These are phyloP conservation scores for Drosophila emarginata DNA, from an alignment of 2,888 invertebrate genomes.

Conservation along the genomic window DNA sequence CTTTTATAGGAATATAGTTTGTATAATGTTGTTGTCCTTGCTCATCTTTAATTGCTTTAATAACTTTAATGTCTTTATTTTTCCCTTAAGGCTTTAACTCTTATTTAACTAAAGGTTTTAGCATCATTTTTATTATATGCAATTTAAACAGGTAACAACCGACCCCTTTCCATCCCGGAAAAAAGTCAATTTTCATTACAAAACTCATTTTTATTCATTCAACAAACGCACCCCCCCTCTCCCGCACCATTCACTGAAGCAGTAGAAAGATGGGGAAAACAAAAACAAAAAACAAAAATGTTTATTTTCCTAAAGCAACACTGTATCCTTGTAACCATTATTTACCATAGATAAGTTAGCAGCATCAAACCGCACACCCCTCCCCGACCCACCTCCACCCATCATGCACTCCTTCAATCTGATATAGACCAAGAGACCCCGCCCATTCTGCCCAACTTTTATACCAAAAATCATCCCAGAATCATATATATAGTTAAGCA, in stretches of 20 bases:
- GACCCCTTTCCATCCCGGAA: background rate
- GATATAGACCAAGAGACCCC: background rate
- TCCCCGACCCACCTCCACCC: background rate
- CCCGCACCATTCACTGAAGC: background rate
- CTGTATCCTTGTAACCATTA: slow-evolving; percentile 10
- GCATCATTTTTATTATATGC: slow-evolving; percentile 2
- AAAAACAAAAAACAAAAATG: background rate
- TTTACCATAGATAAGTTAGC: slow-evolving; percentile 10
- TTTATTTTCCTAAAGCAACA: slow-evolving; percentile 6
- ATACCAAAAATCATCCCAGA: background rate
- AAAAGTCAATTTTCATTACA: slow-evolving; percentile 6
- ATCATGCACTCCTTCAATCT: too few species aligned
- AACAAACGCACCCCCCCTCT: background rate
- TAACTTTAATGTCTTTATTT: background rate
- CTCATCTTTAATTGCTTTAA: background rate
- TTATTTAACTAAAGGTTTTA: slow-evolving; percentile 9
- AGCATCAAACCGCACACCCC: too few species aligned
- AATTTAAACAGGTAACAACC: background rate
- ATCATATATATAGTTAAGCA: slow-evolving; percentile 8
- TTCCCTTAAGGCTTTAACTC: background rate
- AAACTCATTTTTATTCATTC: slow-evolving; percentile 14
- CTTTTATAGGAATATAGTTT: too few species aligned
- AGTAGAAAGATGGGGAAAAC: background rate
- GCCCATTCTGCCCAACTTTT: background rate
- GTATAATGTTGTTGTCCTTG: too few species aligned